Evolutionary conservation across 2,797 vertebrate species (phyloP), one percentile per base, ranked within the genome.

Genomic region (Chelidonichthys spinosus): DNA sequence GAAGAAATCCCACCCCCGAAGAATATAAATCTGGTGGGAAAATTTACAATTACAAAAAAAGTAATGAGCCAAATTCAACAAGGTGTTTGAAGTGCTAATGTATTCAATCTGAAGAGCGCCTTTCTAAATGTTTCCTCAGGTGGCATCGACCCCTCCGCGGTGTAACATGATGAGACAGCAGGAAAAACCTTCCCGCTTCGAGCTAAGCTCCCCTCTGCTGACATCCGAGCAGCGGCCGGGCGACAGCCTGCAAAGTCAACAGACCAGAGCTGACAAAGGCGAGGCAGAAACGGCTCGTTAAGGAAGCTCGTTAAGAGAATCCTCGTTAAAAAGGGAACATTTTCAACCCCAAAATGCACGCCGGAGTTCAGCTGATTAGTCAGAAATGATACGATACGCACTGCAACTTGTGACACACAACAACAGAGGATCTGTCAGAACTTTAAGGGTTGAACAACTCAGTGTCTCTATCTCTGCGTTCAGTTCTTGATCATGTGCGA

Each of bases 191-290:
- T 67, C 32, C 39, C 4, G 32, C 75, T 70, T 63, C 0, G 7
- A 68, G 72, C 72, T 11, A 36, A 74, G 56, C 17, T 63, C 18
- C 49, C 43, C 47, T 54, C 59, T 5, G 63, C 79, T 66, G 78
- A 54, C 72, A 65, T 64, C 32, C 65, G 79, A 79, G 76, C 74
- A 65, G 69, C 86, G 79, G 68, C 71, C 4, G 37, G 63, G 65
- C 40, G 63, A 62, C 70, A 49, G 56, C 36, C 65, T 32, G 61
- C 63, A 15, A 11, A 83, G 74, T 44, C 72, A 72, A 69, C 74
- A 58, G 53, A 72, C 40, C 47, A 9, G 17, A 9, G 17, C 55
- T 46, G 74, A 75, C 67, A 17, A 43, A 1, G 0, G 6, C 2
- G 4, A 1, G 5, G 11, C 58, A 62, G 44, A 37, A 42, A 56